Base-by-base conservation (phyloP, 2,888 invertebrate species). In the Blastobasis lacticolella region DNA sequence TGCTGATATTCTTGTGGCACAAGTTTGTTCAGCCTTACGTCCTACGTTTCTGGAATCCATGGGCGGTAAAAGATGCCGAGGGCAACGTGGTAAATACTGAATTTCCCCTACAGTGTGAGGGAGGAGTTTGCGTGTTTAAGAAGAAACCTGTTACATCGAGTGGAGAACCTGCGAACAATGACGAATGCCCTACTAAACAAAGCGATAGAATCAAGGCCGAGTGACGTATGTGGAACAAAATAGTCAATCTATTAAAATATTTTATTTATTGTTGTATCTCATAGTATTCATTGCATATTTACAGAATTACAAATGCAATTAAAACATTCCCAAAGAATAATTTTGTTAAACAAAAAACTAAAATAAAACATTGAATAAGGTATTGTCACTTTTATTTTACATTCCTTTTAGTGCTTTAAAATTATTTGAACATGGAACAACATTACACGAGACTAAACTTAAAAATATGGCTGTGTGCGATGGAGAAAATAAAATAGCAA, bases 21-120 rank as follows among this genome's bases (percentile, higher is more conserved):
- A 93, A 92, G 71, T 93, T 94, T 66, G 89, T 97, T 55, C 95
- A 96, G 73, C 96, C 96, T 0, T 90, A 95, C 57, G 78, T 96
- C 48, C 73, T 95, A 49, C 92, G 92, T 58, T 93, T 93, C 69
- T 96, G 95, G 95, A 94, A 94, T 74, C 94, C 94, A 0, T 94
- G 93, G 92, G 90, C 90, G 51, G 91, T 91, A 52, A 91, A 92
- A 69, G 90, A 91, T 59, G 90, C 87, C 23, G 82, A 91, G 49
- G 91, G 91, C 36, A 91, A 91, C 63, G 23, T 23, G 23, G 80
- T 88, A 23, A 88, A 88, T 45, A 90, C 91, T 0, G 90, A 91
- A 59, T 90, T 90, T 52, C 91, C 91, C 7, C 90, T 91, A 58
- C 84, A 89, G 55, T 91, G 91, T 62, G 89, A 89, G 64, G 91